phyloP scores from a whole-genome alignment of 2,888 invertebrate species.

The Caenorhabditis becei region DNA sequence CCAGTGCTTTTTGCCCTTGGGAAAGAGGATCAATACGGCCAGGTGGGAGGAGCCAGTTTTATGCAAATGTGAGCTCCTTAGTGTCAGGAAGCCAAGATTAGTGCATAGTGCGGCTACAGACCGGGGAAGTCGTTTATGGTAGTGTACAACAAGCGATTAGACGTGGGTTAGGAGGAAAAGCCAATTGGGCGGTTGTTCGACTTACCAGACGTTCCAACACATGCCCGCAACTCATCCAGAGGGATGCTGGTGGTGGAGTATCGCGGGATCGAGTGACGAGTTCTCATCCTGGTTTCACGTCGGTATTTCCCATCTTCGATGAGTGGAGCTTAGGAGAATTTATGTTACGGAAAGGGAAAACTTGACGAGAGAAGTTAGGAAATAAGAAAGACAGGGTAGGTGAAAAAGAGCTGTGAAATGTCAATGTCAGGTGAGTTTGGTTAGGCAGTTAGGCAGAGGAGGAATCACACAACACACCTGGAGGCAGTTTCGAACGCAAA shows the following conservation, averaged over 20 bases:
- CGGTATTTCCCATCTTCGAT: slow-evolving; percentile 29
- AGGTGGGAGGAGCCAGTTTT: slow-evolving; percentile 43
- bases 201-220: slow-evolving; percentile 47
- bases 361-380: slow-evolving; percentile 4
- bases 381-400: slow-evolving; percentile 2
- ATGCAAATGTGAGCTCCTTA: slow-evolving; percentile 13
- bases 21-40: slow-evolving; percentile 32
- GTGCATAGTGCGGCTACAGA: slow-evolving; percentile 3
- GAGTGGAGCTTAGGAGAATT: slow-evolving; percentile 15
- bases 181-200: too few relatives aligned
- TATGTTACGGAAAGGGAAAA: background rate
- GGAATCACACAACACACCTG: slow-evolving; percentile 39
- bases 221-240: slow-evolving; percentile 51
- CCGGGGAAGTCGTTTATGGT: background rate
- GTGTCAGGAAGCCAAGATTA: slow-evolving; percentile 17
- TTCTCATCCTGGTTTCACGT: slow-evolving; percentile 49
- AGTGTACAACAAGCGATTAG: background rate
- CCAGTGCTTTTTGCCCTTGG: slow-evolving; percentile 24
- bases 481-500: slow-evolving; percentile 20
- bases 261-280: slow-evolving; percentile 53
- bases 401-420: slow-evolving; percentile 14
- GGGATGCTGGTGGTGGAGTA: slow-evolving; percentile 59
- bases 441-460: slow-evolving; percentile 19
- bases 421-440: slow-evolving; percentile 48
- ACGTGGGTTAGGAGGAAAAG: too few relatives aligned